Base-by-base conservation (phyloP, 2,888 invertebrate genomes). In the Drosophila pegasa region DNA sequence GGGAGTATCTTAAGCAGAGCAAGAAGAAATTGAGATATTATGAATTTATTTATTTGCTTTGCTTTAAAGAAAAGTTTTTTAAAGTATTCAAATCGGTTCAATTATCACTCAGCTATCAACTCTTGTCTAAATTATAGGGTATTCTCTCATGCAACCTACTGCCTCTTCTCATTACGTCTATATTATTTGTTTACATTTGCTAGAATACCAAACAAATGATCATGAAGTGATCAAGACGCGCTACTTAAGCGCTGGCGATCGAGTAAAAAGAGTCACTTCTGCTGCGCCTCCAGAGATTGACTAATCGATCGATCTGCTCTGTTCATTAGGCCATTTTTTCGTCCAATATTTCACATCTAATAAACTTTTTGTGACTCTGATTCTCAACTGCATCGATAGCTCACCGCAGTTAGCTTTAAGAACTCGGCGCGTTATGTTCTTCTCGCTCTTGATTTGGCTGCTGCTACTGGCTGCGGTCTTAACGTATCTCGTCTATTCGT, bases 261-360 rank as follows among this genome's bases (percentile, higher is more conserved):
- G 31, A 45, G 51, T 22, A 78, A 78, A 78, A 81, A 81, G 69
- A 51, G 58, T 85, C 87, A 82, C 67, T 81, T 85, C 67, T 52
- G 62, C 57, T 68, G 64, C 50, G 60, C 63, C 59, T 63, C 68
- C 54, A 27, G 47, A 52, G 20, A 51, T 62, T 61, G 73, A 55
- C 67, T 37, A 76, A 66, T 72, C 63, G 48, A 52, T n/a, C 51
- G 20, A 51, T 54, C 40, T 55, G 3, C 9, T n/a, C 22, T 25
- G 64, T 20, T 61, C 71, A 67, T 74, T 60, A 74, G 69, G 40
- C 45, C 18, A 45, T 45, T 58, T 22, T 33, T 50, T 50, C 6
- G 0, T 18, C 1, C 14, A 18, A 3, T 14, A 27, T n/a, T 40
- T 31, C 4, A 47, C n/a, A 18, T 41, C 31, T 22, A 38, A n/a